phyloP scores from a whole-genome alignment of 1,140 invertebrate genomes.

The Nephila pilipes region DNA sequence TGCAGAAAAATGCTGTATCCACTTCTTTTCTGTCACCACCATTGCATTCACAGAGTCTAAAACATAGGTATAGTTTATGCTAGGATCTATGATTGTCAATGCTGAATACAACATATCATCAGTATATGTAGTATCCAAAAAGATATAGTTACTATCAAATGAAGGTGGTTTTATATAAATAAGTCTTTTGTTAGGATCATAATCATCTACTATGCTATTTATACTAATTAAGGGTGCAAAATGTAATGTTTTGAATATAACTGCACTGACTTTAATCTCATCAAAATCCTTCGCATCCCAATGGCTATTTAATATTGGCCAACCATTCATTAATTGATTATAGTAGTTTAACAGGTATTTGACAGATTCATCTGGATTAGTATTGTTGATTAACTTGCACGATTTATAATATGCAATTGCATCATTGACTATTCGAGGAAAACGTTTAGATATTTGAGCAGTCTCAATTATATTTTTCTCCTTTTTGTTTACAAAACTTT shows the following conservation, averaged over 20 bases:
- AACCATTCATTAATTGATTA: slow-evolving; percentile 29
- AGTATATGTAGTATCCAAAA: background rate
- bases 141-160: background rate
- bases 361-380: background rate
- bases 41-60: background rate
- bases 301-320: slow-evolving; percentile 28
- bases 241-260: slow-evolving; percentile 42
- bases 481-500: background rate
- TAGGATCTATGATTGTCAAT: background rate
- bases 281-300: slow-evolving; percentile 32
- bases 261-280: slow-evolving; percentile 52
- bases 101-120: slow-evolving; percentile 22
- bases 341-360: background rate
- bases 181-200: slow-evolving; percentile 1
- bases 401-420: slow-evolving; percentile 56
- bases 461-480: slow-evolving; percentile 8
- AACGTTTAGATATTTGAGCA: background rate
- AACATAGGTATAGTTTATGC: background rate
- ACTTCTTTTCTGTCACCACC: slow-evolving; percentile 19
- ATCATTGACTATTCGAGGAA: slow-evolving; percentile 53
- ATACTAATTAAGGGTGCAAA: slow-evolving; percentile 32
- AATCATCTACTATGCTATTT: background rate
- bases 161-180: slow-evolving; percentile 39
- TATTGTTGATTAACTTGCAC: slow-evolving; percentile 9
- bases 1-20: background rate